These are phyloP conservation scores for Poeciliopsis turrubarensis DNA, from an alignment of 2,113 vertebrate species.

Conservation along the genomic window DNA sequence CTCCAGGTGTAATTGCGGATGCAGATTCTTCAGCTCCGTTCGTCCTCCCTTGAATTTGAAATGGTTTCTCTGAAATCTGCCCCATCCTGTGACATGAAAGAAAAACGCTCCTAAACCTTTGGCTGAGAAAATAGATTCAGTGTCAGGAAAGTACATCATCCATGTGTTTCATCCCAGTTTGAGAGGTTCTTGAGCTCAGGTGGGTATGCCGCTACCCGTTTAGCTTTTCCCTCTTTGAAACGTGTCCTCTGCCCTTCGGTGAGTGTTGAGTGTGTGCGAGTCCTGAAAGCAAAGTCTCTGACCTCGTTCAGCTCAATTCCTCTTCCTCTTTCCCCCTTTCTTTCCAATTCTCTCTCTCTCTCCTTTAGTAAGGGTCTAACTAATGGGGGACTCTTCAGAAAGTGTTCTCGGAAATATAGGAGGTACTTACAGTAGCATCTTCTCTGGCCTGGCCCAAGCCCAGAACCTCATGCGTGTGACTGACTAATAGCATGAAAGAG, in stretches of 20 bases:
- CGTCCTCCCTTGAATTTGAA: not conserved
- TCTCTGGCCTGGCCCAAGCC: constrained; percentile 67
- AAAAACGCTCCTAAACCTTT: not conserved
- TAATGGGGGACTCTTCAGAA: constrained; percentile 97
- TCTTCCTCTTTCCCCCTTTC: constrained; percentile 80
- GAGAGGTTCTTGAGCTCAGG: constrained; percentile 2
- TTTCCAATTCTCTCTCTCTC: constrained; percentile 73
- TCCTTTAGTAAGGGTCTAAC: constrained; percentile 90
- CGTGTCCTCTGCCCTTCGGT: constrained; percentile 4
- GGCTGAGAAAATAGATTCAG: not conserved
- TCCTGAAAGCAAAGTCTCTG: constrained; percentile 21
- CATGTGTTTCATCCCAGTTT: not conserved
- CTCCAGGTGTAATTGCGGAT: not conserved
- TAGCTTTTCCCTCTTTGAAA: constrained; percentile 5
- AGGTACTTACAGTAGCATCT: constrained; percentile 90
- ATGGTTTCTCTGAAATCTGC: not conserved
- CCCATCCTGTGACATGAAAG: not conserved
- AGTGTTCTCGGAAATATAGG: constrained; percentile 92
- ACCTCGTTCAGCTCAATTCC: constrained; percentile 36
- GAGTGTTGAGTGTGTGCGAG: constrained; percentile 20
- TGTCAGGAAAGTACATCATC: not conserved
- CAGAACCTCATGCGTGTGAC: constrained; percentile 92
- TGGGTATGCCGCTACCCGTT: constrained; percentile 3
- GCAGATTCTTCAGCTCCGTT: not conserved
- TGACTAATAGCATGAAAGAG: constrained; percentile 88